These are phyloP conservation scores for Eulemur albifrons DNA, from an alignment of 2,797 vertebrate genomes.

Conservation along the genomic window DNA sequence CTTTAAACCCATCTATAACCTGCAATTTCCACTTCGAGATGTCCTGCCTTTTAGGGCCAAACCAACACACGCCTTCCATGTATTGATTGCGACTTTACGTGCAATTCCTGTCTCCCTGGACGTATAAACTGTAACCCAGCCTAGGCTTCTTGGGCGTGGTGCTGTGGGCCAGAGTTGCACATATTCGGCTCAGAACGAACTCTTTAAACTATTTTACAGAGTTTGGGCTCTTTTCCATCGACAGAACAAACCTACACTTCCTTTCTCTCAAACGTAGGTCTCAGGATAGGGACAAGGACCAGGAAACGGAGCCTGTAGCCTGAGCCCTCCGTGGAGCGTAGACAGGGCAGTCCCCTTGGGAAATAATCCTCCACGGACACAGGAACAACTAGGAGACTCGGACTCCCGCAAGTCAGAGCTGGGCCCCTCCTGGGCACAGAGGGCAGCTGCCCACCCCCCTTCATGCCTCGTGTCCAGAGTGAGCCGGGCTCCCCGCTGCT, in stretches of 20 bases:
- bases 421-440: no score
- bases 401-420: neutral
- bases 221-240: neutral
- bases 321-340: neutral
- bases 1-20: neutral
- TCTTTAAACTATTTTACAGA: neutral
- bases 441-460: neutral
- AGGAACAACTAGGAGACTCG: neutral
- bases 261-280: neutral
- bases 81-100: neutral
- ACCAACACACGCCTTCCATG: neutral
- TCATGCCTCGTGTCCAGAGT: neutral
- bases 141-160: neutral
- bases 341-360: neutral
- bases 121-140: neutral
- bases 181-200: neutral
- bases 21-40: neutral
- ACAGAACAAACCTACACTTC: neutral
- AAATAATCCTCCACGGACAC: neutral
- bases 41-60: neutral
- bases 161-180: neutral
- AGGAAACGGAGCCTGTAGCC: neutral
- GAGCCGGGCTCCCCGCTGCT: neutral
- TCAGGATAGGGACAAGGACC: neutral
- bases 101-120: neutral